Percentiles rank a stretch among this genome's conserved stretches.
Evolutionary conservation across 1,140 invertebrate genomes (phyloP).

Genomic region (Calephelis nemesis): DNA sequence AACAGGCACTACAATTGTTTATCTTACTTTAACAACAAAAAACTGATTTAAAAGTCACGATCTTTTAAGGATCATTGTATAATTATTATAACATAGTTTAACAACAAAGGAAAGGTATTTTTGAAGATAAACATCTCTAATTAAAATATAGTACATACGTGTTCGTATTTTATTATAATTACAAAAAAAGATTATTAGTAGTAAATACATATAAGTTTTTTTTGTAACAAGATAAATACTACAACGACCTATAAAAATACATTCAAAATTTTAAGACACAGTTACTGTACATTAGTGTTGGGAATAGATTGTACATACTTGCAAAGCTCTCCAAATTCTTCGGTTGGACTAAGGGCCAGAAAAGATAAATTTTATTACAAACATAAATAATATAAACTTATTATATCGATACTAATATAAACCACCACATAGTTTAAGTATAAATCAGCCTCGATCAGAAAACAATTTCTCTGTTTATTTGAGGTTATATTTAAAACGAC

Average conservation of each 20-base stretch:
- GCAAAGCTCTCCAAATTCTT: slow-evolving; percentile 86
- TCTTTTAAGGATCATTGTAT: not conserved
- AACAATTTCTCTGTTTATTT: no score
- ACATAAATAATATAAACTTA: not conserved
- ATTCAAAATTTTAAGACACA: not conserved
- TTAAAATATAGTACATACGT: not conserved
- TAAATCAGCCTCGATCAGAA: no score
- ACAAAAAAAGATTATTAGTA: no score
- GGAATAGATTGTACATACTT: slow-evolving; percentile 81
- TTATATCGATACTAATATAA: no score
- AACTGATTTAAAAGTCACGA: not conserved
- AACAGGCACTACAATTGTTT: slow-evolving; percentile 10
- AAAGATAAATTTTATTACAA: slow-evolving; percentile 19
- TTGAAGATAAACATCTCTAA: not conserved
- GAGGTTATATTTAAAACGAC: no score
- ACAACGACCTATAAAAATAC: slow-evolving; percentile 16
- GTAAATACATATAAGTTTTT: not conserved
- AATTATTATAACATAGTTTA: not conserved
- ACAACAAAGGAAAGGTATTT: not conserved
- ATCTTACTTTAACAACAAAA: not conserved
- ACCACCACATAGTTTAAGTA: no score
- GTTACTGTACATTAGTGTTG: no score
- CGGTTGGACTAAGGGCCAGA: slow-evolving; percentile 82
- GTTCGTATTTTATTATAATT: no score
- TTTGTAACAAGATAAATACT: not conserved